phyloP scores from a whole-genome alignment of 2,888 invertebrate species.

The Hanleya hanleyi region DNA sequence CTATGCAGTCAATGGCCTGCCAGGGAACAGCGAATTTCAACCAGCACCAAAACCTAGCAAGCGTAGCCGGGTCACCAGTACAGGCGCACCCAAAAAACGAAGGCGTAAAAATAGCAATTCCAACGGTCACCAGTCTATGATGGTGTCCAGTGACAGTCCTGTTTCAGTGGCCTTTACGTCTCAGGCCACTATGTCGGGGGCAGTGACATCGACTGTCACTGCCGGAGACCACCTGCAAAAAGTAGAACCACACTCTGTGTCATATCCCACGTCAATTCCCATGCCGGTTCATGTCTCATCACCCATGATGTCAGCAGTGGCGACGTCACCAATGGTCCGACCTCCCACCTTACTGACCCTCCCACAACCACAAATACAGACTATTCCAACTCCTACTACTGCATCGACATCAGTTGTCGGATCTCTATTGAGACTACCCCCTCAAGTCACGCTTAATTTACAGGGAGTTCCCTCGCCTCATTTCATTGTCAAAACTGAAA shows the following conservation, averaged over 20 bases:
- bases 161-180: background rate
- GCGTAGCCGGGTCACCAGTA: constrained; percentile 1
- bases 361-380: background rate
- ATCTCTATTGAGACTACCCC: constrained; percentile 23
- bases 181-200: background rate
- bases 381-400: background rate
- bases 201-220: background rate
- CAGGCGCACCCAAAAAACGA: background rate
- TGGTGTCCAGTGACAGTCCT: background rate
- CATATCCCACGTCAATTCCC: constrained; percentile 40
- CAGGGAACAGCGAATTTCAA: background rate
- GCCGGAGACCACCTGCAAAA: background rate
- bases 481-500: constrained; percentile 4
- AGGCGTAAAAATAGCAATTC: background rate
- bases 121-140: background rate
- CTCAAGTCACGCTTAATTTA: constrained; percentile 18
- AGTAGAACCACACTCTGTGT: background rate
- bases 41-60: background rate
- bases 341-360: background rate
- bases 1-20: too few relatives aligned
- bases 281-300: constrained; percentile 33
- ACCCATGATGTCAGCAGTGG: constrained; percentile 28
- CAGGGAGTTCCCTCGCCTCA: background rate
- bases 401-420: constrained; percentile 20
- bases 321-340: constrained; percentile 21